Evolutionary conservation across 2,888 invertebrate species (phyloP), one percentile per base, ranked within the genome.

Genomic region (Ochropacha duplaris): DNA sequence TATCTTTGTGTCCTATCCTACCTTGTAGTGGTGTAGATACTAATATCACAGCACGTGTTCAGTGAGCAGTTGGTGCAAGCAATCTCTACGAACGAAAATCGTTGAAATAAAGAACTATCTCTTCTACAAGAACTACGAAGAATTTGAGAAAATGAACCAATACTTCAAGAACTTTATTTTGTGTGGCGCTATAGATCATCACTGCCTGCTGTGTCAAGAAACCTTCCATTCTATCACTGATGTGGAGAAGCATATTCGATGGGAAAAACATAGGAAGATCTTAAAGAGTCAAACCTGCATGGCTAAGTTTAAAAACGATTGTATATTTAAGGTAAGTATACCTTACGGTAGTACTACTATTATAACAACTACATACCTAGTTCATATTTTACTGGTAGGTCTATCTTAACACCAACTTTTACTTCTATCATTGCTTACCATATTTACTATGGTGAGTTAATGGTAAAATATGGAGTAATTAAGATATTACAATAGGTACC

Each of bases 171-270:
- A 89, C 63, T 82, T 84, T 57, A 83, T 90, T 59, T 54, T 89
- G 24, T 82, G 81, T 58, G 85, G 86, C 6, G 79, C 85, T 51
- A 68, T 79, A 9, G 75, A 85, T 22, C 78, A 73, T 57, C 72
- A 78, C 57, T 89, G 89, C 57, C 62, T 90, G 2, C 19, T 88
- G 9, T 89, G 88, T 58, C 64, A 78, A 31, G 86, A 88, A 68
- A 68, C 69, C 3, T 84, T 83, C 58, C 57, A 62, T 36, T 26
- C 49, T 6, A 51, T 66, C 12, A 60, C 64, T 9, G 74, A 75
- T 36, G 72, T 84, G 14, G 83, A 88, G 34, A 83, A 76, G 57
- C 89, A 89, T 59, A 70, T 88, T 5, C 76, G 80, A 39, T 84
- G 86, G 84, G 84, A 82, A 56, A 74, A 74, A 22, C 88, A 89